A percentile compares a stretch with the other conserved stretches of the same genome.
Conservation (phyloP, 2,113 vertebrate genomes). For the Toxotes chatareus region DNA sequence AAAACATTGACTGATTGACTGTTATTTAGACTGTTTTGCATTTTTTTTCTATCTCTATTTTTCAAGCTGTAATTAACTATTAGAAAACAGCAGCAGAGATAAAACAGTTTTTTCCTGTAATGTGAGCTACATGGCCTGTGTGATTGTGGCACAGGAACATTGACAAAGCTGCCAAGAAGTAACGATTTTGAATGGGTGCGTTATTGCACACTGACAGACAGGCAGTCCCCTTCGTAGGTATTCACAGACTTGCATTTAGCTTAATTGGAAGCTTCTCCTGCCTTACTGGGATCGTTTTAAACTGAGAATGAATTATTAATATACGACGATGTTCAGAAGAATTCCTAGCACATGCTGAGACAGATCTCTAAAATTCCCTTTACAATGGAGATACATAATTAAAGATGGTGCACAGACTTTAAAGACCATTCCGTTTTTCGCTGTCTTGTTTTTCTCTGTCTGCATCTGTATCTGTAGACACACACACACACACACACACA, state of each 20-base stretch:
- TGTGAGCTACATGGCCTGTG: background rate
- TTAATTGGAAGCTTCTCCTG: slow-evolving; percentile 40
- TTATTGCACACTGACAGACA: slow-evolving; percentile 18
- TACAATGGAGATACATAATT: slow-evolving; percentile 34
- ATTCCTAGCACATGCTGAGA: slow-evolving; percentile 14
- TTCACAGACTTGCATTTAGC: slow-evolving; percentile 23
- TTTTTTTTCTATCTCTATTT: slow-evolving; percentile 13
- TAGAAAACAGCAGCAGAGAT: background rate
- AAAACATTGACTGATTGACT: slow-evolving; percentile 20
- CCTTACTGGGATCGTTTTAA: slow-evolving; percentile 18
- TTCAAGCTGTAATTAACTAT: background rate
- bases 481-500: background rate
- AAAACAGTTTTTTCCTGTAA: background rate
- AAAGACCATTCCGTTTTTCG: background rate
- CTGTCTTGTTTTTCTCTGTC: slow-evolving; percentile 23
- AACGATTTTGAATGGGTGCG: slow-evolving; percentile 15
- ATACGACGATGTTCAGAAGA: slow-evolving; percentile 30
- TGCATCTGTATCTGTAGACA: slow-evolving; percentile 3
- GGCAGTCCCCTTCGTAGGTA: slow-evolving; percentile 13
- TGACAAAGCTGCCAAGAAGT: background rate
- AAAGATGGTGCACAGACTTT: slow-evolving; percentile 10
- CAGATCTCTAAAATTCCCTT: slow-evolving; percentile 19
- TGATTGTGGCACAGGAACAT: background rate
- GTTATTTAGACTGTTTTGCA: slow-evolving; percentile 17
- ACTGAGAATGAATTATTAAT: slow-evolving; percentile 51